Conservation (phyloP, 2,888 invertebrate species). For the Ommatoiulus sabulosus region DNA sequence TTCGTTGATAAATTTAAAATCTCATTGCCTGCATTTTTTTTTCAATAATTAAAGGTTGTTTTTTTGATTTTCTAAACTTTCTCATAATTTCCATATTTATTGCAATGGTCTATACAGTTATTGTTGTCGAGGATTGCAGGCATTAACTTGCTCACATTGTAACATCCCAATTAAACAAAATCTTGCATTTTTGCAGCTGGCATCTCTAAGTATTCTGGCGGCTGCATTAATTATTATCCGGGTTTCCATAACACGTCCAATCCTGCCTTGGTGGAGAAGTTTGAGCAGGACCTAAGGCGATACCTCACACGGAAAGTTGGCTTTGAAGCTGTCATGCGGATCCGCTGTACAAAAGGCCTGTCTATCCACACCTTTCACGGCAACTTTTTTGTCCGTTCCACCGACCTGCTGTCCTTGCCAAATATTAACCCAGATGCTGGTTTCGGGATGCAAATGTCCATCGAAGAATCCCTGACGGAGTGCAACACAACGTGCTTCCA, state of each 20-base stretch:
- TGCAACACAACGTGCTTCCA: conserved; percentile 94
- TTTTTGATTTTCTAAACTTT: no score
- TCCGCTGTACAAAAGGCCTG: conserved; percentile 89
- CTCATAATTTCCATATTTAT: no score
- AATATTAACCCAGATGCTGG: conserved; percentile 98
- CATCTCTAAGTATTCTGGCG: conserved; percentile 94
- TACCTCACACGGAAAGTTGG: conserved; percentile 97
- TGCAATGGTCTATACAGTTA: no score
- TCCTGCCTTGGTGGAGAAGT: conserved; percentile 77
- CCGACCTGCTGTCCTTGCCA: conserved; percentile 93
- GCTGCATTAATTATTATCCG: conserved; percentile 92
- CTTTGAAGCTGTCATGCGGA: conserved; percentile 98
- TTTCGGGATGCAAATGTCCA: conserved; percentile 97
- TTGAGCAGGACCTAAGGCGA: conserved; percentile 82
- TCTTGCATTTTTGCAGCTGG: conserved; percentile 72
- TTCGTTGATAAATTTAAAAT: no score
- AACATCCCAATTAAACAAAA: no score
- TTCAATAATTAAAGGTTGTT: no score
- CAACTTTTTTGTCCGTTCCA: conserved; percentile 98
- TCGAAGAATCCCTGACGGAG: conserved; percentile 90
- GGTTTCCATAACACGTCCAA: conserved; percentile 80
- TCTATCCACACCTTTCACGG: conserved; percentile 99
- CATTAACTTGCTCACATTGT: no score
- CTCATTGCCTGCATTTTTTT: no score
- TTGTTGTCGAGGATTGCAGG: no score